Conservation (phyloP, 2,888 invertebrate species). For the Lycia hirtaria region DNA sequence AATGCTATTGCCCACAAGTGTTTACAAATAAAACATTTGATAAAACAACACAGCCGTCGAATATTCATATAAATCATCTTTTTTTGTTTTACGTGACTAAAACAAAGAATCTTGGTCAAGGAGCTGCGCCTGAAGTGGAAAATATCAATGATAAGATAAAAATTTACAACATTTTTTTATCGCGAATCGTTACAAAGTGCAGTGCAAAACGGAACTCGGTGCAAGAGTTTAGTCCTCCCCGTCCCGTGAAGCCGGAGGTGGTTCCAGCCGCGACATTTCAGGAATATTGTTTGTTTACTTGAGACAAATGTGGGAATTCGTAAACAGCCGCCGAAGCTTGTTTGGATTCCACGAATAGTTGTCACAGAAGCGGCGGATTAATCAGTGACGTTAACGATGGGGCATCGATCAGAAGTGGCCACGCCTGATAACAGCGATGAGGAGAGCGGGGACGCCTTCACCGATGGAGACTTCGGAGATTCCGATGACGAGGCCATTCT, state of each 20-base stretch:
- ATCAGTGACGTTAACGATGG: conserved; percentile 63
- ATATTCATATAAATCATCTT: background rate
- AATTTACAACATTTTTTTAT: conserved; percentile 59
- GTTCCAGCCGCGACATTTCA: conserved; percentile 43
- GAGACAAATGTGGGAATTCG: conserved; percentile 60
- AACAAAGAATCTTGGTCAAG: conserved; percentile 68
- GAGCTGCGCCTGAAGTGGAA: conserved; percentile 62
- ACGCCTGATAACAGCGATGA: conserved; percentile 76
- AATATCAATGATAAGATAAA: conserved; percentile 76
- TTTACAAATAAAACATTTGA: conserved; percentile 20
- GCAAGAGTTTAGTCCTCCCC: conserved; percentile 69
- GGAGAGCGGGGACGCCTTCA: conserved; percentile 77
- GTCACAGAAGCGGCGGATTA: conserved; percentile 48
- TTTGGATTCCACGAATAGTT: conserved; percentile 59
- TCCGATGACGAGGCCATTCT: conserved; percentile 69
- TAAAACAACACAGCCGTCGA: background rate
- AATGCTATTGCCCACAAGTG: conserved; percentile 7
- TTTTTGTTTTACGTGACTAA: conserved; percentile 28
- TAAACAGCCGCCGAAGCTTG: conserved; percentile 57
- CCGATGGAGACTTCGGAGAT: conserved; percentile 78
- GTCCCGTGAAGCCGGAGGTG: conserved; percentile 56
- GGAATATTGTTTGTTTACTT: conserved; percentile 54
- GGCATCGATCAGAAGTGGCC: conserved; percentile 62
- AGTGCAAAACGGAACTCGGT: conserved; percentile 53
- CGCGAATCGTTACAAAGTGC: conserved; percentile 57